Conservation (phyloP, 2,888 invertebrate species). For the Epinotia ramella region DNA sequence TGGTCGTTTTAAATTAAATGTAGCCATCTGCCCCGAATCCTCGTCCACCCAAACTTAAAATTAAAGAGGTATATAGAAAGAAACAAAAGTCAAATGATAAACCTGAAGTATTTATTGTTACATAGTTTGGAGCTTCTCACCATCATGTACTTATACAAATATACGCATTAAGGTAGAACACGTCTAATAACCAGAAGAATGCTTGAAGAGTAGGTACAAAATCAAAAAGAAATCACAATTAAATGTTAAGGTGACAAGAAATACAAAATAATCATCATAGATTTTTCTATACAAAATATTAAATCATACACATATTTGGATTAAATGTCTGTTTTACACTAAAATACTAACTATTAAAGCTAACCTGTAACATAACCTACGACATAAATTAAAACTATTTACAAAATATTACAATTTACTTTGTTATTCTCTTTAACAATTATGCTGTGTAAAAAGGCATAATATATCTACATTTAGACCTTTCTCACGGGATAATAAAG, state of each 20-base stretch:
- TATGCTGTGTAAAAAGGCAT: conserved; percentile 12
- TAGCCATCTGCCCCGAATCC: not conserved
- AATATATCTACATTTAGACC: conserved; percentile 3
- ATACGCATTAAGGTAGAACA: conserved; percentile 33
- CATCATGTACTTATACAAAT: conserved; percentile 69
- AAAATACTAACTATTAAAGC: conserved; percentile 82
- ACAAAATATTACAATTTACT: conserved; percentile 79
- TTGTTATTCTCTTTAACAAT: conserved; percentile 39
- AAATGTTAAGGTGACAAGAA: conserved; percentile 52
- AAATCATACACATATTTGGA: conserved; percentile 76
- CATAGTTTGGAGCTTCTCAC: conserved; percentile 70
- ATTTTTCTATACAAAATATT: conserved; percentile 64
- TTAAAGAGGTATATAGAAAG: not conserved
- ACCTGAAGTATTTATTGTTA: conserved; percentile 77
- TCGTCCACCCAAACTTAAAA: not conserved
- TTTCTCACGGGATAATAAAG: conserved; percentile 12
- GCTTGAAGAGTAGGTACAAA: conserved; percentile 17
- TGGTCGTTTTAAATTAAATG: too few species aligned
- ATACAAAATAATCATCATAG: conserved; percentile 58
- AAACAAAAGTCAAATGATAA: conserved; percentile 49
- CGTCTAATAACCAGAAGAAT: conserved; percentile 30
- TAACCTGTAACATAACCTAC: conserved; percentile 73
- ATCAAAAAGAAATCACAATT: conserved; percentile 50
- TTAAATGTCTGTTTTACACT: conserved; percentile 68
- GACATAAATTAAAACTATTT: conserved; percentile 81